These are phyloP conservation scores for Phaenicophaeus curvirostris DNA, from an alignment of 2,797 vertebrate species.

Conservation along the genomic window DNA sequence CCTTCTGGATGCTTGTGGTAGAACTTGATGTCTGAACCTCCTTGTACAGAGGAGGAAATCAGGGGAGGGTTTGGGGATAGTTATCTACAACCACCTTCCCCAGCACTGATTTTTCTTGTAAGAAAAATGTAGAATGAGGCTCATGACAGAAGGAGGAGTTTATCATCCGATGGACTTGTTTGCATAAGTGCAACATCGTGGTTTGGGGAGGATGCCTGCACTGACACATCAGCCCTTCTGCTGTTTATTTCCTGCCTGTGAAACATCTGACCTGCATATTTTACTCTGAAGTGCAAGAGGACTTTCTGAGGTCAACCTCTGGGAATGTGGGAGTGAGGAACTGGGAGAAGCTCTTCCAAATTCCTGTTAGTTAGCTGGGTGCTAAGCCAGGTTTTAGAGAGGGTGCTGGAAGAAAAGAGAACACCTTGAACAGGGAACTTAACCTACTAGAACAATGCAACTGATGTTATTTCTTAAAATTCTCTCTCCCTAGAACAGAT, in stretches of 20 bases:
- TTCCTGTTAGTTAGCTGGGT: rapidly evolving
- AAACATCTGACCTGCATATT: background rate
- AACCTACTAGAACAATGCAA: background rate
- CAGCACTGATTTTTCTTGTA: background rate
- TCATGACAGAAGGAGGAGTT: background rate
- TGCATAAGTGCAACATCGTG: background rate
- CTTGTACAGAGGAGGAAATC: rapidly evolving
- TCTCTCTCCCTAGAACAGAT: background rate
- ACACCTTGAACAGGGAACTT: background rate
- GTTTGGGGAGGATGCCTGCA: rapidly evolving
- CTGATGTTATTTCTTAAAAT: background rate
- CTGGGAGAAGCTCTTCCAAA: background rate
- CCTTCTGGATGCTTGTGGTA: background rate
- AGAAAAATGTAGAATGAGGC: background rate
- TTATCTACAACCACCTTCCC: background rate
- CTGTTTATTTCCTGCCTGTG: background rate
- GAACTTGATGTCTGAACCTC: background rate
- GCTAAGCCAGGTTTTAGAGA: background rate
- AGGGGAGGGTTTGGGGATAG: background rate
- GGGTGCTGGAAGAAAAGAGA: background rate
- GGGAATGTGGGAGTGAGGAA: background rate
- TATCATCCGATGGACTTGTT: background rate
- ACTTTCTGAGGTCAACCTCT: background rate
- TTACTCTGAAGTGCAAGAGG: background rate
- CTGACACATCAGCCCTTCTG: background rate